Conservation (phyloP, 2,113 vertebrate genomes). For the Perca schrenkii region DNA sequence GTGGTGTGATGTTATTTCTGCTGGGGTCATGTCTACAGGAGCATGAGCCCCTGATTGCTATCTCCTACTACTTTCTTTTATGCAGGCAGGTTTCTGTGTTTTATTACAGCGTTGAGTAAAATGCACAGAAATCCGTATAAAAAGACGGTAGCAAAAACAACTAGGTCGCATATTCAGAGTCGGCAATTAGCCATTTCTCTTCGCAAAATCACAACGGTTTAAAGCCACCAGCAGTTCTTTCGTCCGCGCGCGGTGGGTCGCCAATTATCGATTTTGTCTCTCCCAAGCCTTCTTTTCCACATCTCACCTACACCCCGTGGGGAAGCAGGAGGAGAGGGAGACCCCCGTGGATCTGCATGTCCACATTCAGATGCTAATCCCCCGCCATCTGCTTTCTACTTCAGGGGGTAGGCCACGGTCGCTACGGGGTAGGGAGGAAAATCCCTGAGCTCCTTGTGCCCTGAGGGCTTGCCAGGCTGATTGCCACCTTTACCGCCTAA, state of each 20-base stretch:
- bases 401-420: neutral
- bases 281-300: slow-evolving; percentile 29
- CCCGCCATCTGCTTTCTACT: slow-evolving; percentile 71
- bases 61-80: slow-evolving; percentile 15
- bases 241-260: neutral
- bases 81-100: slow-evolving; percentile 5
- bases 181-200: slow-evolving; percentile 29
- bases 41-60: slow-evolving; percentile 1
- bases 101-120: too few relatives aligned
- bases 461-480: slow-evolving; percentile 33
- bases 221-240: slow-evolving; percentile 44
- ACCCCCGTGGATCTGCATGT: slow-evolving; percentile 40
- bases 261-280: slow-evolving; percentile 65
- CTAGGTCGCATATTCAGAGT: neutral
- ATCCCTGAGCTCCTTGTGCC: slow-evolving; percentile 34
- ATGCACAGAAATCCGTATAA: neutral
- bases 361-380: slow-evolving; percentile 75
- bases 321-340: slow-evolving; percentile 24
- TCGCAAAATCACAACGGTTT: neutral
- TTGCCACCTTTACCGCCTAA: slow-evolving; percentile 35
- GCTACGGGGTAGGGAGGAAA: slow-evolving; percentile 5
- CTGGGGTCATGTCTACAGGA: slow-evolving; percentile 44
- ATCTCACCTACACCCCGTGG: slow-evolving; percentile 48
- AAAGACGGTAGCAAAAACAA: neutral
- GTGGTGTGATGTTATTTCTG: slow-evolving; percentile 58